Base-by-base conservation (phyloP, 2,888 invertebrate genomes). In the Pyralis farinalis region DNA sequence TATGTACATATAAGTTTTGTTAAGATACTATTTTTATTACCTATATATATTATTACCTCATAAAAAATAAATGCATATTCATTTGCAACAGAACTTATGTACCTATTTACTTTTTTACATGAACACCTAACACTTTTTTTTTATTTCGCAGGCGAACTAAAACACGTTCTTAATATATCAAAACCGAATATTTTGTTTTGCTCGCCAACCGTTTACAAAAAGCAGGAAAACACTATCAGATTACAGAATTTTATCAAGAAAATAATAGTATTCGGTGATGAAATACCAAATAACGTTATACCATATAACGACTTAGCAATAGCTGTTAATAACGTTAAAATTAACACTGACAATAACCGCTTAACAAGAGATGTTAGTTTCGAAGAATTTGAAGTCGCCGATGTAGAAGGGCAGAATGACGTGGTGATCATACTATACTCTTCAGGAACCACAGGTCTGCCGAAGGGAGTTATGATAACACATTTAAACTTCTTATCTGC, bases 391-490 rank as follows among this genome's bases (percentile, higher is more conserved):
- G 27, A 47, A 1, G 49, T 63, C 0, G 69, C 58, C 0, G 75
- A 76, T 5, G 75, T 80, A 0, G 33, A 57, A 1, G 79, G 79
- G 0, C 69, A 73, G 25, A 53, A 37, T 0, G 85, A 85, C 16
- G 56, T 69, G 0, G 27, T 68, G 6, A 57, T 79, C 7, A 63
- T 86, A 9, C 32, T 84, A 16, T 85, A 83, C 42, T 86, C 86
- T 0, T 86, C 85, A 1, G 86, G 86, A 0, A 86, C 86, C 0
- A 85, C 85, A 0, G 85, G 86, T 0, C 6, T 85, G 34, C 77
- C 84, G 0, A 86, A 86, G 49, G 86, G 84, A 1, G 86, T 85
- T 0, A 70, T 80, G 71, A 20, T 73, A 11, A 71, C 83, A 0
- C 85, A 86, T 50, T 39, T 68, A 0, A 84, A 79, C 51, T 49